phyloP scores from a whole-genome alignment of 2,888 invertebrate species.

The Cynaeus angustus region DNA sequence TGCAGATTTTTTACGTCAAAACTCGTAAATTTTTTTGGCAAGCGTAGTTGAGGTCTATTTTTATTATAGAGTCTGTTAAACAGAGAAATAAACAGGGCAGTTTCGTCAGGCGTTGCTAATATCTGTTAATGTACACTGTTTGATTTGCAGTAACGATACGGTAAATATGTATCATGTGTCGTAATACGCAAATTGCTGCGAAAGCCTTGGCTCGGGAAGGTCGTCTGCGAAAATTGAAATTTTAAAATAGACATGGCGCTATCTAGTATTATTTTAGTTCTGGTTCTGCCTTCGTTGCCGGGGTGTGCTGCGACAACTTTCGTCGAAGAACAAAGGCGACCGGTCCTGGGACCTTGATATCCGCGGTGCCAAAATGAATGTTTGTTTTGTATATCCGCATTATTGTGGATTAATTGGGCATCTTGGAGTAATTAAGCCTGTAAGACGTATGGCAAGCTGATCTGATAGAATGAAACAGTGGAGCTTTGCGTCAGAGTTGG shows the following conservation, averaged over 20 bases:
- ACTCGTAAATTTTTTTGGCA: constrained; percentile 49
- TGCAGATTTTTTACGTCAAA: constrained; percentile 44
- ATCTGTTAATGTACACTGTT: constrained; percentile 35
- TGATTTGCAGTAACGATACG: constrained; percentile 46
- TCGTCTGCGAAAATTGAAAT: constrained; percentile 51
- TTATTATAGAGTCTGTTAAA: constrained; percentile 20
- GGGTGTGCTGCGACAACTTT: constrained; percentile 37
- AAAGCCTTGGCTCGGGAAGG: constrained; percentile 54
- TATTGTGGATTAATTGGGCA: constrained; percentile 9
- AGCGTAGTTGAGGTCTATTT: constrained; percentile 17
- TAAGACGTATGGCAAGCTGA: constrained; percentile 13
- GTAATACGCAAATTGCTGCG: constrained; percentile 53
- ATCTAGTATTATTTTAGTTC: constrained; percentile 42
- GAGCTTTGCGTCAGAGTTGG: constrained; percentile 51
- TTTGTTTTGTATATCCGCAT: constrained; percentile 25
- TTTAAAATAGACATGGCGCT: constrained; percentile 49
- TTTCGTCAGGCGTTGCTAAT: constrained; percentile 42
- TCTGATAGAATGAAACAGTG: constrained; percentile 44
- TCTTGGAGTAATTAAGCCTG: constrained; percentile 10
- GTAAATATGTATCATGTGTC: constrained; percentile 56
- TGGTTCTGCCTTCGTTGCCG: constrained; percentile 22
- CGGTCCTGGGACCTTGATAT: constrained; percentile 20
- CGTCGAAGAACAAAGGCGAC: constrained; percentile 33
- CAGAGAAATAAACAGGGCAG: constrained; percentile 33
- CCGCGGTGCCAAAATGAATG: constrained; percentile 23